phyloP scores from a whole-genome alignment of 2,888 invertebrate species.

The Melipona bicolor region DNA sequence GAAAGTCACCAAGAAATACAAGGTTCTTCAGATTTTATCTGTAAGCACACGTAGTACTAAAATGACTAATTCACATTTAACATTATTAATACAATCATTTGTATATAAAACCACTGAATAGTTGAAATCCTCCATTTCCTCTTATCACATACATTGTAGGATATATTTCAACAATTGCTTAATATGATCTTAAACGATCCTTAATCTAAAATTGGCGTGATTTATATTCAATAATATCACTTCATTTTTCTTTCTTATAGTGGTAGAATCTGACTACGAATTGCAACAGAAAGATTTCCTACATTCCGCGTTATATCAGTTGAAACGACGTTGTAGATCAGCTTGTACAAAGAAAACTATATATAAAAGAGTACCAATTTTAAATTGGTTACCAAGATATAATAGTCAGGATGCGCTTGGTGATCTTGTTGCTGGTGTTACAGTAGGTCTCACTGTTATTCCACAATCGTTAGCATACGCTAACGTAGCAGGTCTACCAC shows the following conservation, averaged over 20 bases:
- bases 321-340: slow-evolving; percentile 84
- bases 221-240: slow-evolving; percentile 5
- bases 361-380: slow-evolving; percentile 90
- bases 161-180: too few relatives aligned
- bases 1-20: slow-evolving; percentile 84
- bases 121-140: background rate
- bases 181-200: background rate
- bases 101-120: background rate
- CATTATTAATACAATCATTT: slow-evolving; percentile 3
- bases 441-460: slow-evolving; percentile 96
- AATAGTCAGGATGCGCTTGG: slow-evolving; percentile 90
- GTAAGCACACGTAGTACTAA: slow-evolving; percentile 81
- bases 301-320: slow-evolving; percentile 82
- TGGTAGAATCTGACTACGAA: slow-evolving; percentile 80
- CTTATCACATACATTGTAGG: background rate
- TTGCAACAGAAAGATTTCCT: slow-evolving; percentile 77
- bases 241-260: slow-evolving; percentile 54
- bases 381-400: slow-evolving; percentile 92
- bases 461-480: slow-evolving; percentile 95
- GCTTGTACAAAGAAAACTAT: slow-evolving; percentile 89
- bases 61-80: background rate
- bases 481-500: slow-evolving; percentile 91
- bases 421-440: slow-evolving; percentile 95
- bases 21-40: slow-evolving; percentile 87
- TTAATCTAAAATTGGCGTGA: background rate